Evolutionary conservation across 2,888 invertebrate genomes (phyloP).

Genomic region (Brassicogethes aeneus): DNA sequence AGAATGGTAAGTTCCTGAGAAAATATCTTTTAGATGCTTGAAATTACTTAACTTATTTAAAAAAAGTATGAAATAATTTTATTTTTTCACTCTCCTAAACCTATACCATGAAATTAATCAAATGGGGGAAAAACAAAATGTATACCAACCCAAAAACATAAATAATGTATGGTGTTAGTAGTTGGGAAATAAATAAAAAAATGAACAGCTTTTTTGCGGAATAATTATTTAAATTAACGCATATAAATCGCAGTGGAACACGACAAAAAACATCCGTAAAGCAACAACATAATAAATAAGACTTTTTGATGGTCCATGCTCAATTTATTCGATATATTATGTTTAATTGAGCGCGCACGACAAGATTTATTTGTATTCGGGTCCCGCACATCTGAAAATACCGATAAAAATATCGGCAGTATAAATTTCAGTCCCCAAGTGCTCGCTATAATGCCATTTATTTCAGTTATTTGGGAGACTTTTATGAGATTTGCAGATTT

Average conservation of each 20-base stretch:
- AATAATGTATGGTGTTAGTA: not conserved
- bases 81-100: too few relatives aligned
- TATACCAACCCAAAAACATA: too few relatives aligned
- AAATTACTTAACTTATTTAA: too few relatives aligned
- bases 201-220: slow-evolving; percentile 9
- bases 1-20: too few relatives aligned
- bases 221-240: slow-evolving; percentile 25
- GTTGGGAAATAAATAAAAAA: not conserved
- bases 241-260: slow-evolving; percentile 21
- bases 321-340: slow-evolving; percentile 39
- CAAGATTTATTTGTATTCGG: slow-evolving; percentile 31
- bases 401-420: not conserved
- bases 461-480: too few relatives aligned
- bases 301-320: slow-evolving; percentile 34
- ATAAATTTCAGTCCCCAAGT: not conserved
- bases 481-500: too few relatives aligned
- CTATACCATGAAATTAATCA: not conserved
- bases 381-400: not conserved
- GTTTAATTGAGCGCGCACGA: slow-evolving; percentile 40
- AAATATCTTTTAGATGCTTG: too few relatives aligned
- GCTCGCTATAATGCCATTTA: not conserved
- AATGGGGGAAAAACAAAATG: not conserved
- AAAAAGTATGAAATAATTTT: too few relatives aligned
- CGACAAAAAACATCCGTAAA: slow-evolving; percentile 26
- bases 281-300: slow-evolving; percentile 29